Conservation (phyloP, 2,113 vertebrate genomes). For the Gallinago paraguaiae region DNA sequence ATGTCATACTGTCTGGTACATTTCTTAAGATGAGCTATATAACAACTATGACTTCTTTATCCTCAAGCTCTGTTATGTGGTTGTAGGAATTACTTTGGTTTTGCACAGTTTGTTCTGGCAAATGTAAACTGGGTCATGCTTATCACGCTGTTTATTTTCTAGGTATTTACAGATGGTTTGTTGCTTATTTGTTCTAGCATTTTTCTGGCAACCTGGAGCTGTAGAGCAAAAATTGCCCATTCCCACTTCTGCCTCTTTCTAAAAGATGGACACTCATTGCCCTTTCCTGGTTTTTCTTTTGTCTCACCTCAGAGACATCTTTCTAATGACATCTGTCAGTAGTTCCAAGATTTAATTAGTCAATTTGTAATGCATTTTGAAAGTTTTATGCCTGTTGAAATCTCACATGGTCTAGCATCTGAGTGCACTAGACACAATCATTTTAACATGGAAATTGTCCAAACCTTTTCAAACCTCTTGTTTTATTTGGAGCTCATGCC, state of each 20-base stretch:
- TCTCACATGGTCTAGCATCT: background rate
- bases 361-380: background rate
- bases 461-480: background rate
- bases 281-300: background rate
- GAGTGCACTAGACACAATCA: background rate
- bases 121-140: constrained; percentile 27
- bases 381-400: background rate
- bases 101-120: constrained; percentile 62
- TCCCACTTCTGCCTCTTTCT: background rate
- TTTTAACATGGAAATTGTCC: background rate
- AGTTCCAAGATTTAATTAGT: background rate
- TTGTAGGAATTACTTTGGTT: constrained; percentile 23
- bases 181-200: constrained; percentile 56
- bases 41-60: constrained; percentile 36
- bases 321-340: background rate
- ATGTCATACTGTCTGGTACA: background rate
- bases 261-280: background rate
- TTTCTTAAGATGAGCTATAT: background rate
- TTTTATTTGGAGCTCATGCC: background rate
- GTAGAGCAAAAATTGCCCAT: background rate
- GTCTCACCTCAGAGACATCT: background rate
- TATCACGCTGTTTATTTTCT: constrained; percentile 50
- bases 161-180: constrained; percentile 61
- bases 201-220: background rate
- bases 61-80: constrained; percentile 23